These are phyloP conservation scores for Panagrolaimus sp. DNA, from an alignment of 1,140 invertebrate genomes.

Conservation along the genomic window DNA sequence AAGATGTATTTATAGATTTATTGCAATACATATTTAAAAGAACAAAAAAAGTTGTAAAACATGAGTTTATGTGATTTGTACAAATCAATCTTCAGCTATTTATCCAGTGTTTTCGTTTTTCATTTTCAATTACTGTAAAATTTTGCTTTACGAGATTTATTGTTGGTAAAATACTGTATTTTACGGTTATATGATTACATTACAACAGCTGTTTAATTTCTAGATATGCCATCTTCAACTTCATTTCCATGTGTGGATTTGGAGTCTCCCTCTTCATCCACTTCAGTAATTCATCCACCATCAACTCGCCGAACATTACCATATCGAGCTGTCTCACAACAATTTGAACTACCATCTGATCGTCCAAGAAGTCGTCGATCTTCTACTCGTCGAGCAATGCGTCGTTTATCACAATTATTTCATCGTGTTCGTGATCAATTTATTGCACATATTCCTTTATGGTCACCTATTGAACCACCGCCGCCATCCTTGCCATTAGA, in stretches of 20 bases:
- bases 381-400: not conserved
- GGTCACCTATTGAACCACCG: not conserved
- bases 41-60: no score
- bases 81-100: no score
- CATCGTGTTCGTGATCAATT: conserved; percentile 9
- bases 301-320: not conserved
- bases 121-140: no score
- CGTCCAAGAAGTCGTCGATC: not conserved
- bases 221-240: no score
- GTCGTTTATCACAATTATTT: conserved; percentile 1
- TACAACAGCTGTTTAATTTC: no score
- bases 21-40: no score
- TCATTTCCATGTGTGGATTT: not conserved
- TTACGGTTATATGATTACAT: no score
- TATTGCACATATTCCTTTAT: not conserved
- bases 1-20: no score
- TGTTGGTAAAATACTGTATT: no score
- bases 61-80: no score
- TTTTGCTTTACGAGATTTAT: no score
- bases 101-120: no score
- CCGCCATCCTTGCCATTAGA: not conserved
- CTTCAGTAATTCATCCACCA: not conserved
- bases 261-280: not conserved
- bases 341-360: not conserved
- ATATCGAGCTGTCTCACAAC: not conserved